A percentile compares a stretch with the other conserved stretches of the same genome.
Evolutionary conservation across 2,797 vertebrate genomes (phyloP).

Genomic region (Nothura maculosa): DNA sequence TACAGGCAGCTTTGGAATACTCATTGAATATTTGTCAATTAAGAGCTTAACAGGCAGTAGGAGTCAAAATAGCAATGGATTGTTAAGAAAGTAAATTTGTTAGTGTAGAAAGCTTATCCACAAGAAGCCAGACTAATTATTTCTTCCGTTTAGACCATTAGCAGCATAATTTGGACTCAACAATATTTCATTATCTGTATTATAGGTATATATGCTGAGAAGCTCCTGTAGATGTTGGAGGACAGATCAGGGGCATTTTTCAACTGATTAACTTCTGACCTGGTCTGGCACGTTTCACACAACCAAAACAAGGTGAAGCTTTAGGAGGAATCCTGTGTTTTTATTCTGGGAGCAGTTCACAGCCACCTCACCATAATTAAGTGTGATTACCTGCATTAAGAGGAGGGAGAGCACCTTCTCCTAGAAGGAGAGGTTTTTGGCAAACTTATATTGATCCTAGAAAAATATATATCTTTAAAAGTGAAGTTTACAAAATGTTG

Average conservation of each 20-base stretch:
- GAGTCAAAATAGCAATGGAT: background rate
- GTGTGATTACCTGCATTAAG: background rate
- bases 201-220: background rate
- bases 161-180: background rate
- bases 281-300: background rate
- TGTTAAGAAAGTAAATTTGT: background rate
- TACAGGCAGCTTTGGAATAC: background rate
- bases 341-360: background rate
- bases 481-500: background rate
- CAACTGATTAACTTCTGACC: background rate
- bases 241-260: rapidly evolving
- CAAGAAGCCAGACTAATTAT: background rate
- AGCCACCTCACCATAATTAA: constrained; percentile 21
- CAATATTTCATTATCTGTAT: background rate
- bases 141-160: background rate
- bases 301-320: constrained; percentile 38
- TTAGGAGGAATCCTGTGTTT: background rate
- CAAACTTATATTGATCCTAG: background rate
- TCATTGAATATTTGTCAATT: background rate
- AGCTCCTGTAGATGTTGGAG: background rate
- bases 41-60: background rate
- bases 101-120: background rate
- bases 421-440: background rate
- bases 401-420: constrained; percentile 18
- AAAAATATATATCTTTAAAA: background rate